phyloP scores from a whole-genome alignment of 1,140 invertebrate genomes.

The Sycobia sp. region DNA sequence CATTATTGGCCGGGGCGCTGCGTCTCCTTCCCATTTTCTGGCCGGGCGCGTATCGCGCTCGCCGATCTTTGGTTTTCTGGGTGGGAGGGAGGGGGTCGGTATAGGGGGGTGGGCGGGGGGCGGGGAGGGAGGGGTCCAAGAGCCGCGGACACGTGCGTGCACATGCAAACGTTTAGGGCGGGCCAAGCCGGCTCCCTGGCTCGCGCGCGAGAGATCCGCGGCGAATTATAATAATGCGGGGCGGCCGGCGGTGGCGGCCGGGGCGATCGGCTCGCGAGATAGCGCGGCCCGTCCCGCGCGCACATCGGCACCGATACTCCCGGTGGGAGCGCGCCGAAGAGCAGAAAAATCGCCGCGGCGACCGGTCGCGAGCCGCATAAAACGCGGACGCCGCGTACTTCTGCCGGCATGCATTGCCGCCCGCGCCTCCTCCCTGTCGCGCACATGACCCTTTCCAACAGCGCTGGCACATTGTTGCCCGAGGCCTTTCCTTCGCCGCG shows the following conservation, averaged over 20 bases:
- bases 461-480: too few relatives aligned
- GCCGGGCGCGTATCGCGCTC: neutral
- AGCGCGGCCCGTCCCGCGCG: neutral
- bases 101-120: too few relatives aligned
- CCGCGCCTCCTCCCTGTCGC: too few relatives aligned
- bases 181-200: slow-evolving; percentile 4
- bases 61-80: slow-evolving; percentile 20
- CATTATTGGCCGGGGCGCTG: neutral
- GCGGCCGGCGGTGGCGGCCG: slow-evolving; percentile 1
- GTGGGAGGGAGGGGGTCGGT: too few relatives aligned
- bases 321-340: too few relatives aligned
- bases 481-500: neutral
- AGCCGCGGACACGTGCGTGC: slow-evolving; percentile 8
- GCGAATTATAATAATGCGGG: too few relatives aligned
- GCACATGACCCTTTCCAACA: too few relatives aligned
- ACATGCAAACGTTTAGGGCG: slow-evolving; percentile 28
- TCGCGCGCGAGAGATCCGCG: slow-evolving; percentile 7
- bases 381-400: too few relatives aligned
- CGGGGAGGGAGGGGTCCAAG: slow-evolving; percentile 4
- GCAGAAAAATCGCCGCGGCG: slow-evolving; percentile 12
- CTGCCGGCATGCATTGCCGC: too few relatives aligned
- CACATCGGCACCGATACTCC: too few relatives aligned
- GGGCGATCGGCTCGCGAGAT: slow-evolving; percentile 26
- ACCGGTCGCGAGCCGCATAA: slow-evolving; percentile 26
- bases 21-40: neutral